Percentiles rank a stretch among this genome's conserved stretches.
These are phyloP conservation scores for Melieria picta DNA, from an alignment of 2,888 invertebrate genomes.

Conservation along the genomic window DNA sequence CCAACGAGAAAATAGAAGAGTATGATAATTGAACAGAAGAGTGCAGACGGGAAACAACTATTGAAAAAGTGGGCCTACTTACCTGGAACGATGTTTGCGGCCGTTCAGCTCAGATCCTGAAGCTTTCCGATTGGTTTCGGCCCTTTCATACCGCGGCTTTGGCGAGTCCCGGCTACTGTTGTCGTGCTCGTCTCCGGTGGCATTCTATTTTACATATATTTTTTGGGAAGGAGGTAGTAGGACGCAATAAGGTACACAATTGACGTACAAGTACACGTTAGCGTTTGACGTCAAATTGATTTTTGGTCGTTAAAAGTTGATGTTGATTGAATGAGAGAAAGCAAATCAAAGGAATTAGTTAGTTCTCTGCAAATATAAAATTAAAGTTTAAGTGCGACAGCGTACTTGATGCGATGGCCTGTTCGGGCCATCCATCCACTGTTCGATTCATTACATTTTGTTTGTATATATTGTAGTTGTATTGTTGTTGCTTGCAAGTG, in stretches of 20 bases:
- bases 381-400: conserved; percentile 53
- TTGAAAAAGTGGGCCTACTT: conserved; percentile 17
- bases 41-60: not conserved
- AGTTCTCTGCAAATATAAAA: conserved; percentile 59
- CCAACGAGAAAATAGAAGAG: not conserved
- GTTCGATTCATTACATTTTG: conserved; percentile 30
- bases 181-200: conserved; percentile 29
- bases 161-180: conserved; percentile 28
- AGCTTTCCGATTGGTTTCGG: conserved; percentile 36
- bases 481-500: conserved; percentile 20
- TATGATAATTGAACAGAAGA: not conserved
- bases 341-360: conserved; percentile 64
- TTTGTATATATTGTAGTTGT: conserved; percentile 5
- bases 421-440: conserved; percentile 30
- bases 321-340: conserved; percentile 61
- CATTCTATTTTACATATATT: conserved; percentile 36
- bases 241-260: conserved; percentile 44
- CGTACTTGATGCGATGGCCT: conserved; percentile 44
- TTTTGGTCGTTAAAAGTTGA: conserved; percentile 32
- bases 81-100: conserved; percentile 49
- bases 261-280: conserved; percentile 46
- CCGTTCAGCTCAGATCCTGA: conserved; percentile 41
- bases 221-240: conserved; percentile 31
- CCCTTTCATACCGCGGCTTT: conserved; percentile 25
- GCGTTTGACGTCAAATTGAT: conserved; percentile 47